Base-by-base conservation (phyloP, 2,113 vertebrate species). In the Trogon surrucura region DNA sequence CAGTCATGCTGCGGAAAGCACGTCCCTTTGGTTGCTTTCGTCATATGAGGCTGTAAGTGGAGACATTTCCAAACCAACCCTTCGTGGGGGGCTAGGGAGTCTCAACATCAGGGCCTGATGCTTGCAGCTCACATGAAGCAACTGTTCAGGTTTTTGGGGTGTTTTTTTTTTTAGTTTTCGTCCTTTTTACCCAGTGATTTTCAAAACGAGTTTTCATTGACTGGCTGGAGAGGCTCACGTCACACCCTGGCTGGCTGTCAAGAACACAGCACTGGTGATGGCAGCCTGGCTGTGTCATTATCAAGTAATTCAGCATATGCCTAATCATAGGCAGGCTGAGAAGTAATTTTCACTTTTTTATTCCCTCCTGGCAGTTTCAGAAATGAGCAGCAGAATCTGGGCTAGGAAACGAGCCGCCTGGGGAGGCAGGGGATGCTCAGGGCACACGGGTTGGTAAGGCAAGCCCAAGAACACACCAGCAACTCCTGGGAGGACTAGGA, bases 311-410 rank as follows among this genome's bases (percentile, higher is more conserved):
- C 50, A 85, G 60, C 44, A 66, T 23, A 61, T 0, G 0, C 47
- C 32, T 73, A 54, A 94, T 51, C 71, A 72, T 58, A 83, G 77
- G 62, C 45, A 87, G 78, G 41, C 47, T 2, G 2, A 73, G 70
- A 89, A 85, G 58, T 73, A 53, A 82, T 96, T 85, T 95, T 75
- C 78, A 75, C 23, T 83, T 90, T 85, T 95, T 80, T 58, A 23
- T 54, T 27, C 25, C 5, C 41, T 30, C 21, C 21, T 1, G 2
- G 66, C 58, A 85, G 51, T 70, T 91, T 91, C 60, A 87, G 71
- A 89, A 91, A 82, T 0, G 6, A 83, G 75, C 36, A 77, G 36
- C 67, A 88, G 70, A 91, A 85, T 85, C 22, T 71, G 64, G 38
- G 47, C 47, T 67, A 53, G 51, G 22, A 72, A 88, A 69, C 0